Evolutionary conservation across 1,140 invertebrate genomes (phyloP).

Genomic region (Procambarus clarkii): DNA sequence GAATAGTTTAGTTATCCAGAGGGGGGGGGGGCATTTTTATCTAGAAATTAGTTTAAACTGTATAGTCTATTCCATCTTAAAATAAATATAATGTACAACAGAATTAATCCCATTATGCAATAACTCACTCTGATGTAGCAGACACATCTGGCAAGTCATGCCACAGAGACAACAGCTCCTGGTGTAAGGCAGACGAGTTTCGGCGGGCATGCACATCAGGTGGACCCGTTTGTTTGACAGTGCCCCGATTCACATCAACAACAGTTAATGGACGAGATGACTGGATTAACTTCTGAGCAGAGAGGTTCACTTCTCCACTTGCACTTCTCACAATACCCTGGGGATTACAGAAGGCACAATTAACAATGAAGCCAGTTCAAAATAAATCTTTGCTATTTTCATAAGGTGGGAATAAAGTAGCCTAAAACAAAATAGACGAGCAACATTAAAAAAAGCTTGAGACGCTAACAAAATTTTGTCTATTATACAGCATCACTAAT

Average conservation of each 20-base stretch:
- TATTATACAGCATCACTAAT: too few species aligned
- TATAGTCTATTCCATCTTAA: too few species aligned
- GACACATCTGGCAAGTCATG: constrained; percentile 51
- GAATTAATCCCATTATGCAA: not conserved
- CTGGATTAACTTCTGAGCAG: constrained; percentile 59
- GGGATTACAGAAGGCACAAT: not conserved
- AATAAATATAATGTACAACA: not conserved
- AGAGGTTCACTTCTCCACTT: constrained; percentile 57
- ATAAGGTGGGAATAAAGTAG: too few species aligned
- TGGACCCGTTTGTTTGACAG: constrained; percentile 49
- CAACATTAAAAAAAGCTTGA: too few species aligned
- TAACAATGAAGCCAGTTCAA: too few species aligned
- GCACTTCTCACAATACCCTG: constrained; percentile 59
- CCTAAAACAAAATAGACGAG: too few species aligned
- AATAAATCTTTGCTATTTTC: too few species aligned
- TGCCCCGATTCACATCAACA: constrained; percentile 50
- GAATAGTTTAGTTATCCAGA: too few species aligned
- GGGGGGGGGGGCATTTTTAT: too few species aligned
- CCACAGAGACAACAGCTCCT: constrained; percentile 62
- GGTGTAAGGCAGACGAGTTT: constrained; percentile 44
- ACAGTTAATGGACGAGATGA: constrained; percentile 61
- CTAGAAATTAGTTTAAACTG: too few species aligned
- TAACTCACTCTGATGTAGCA: constrained; percentile 57
- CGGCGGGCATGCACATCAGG: constrained; percentile 56
- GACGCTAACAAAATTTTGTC: too few species aligned